A percentile compares a stretch with the other conserved stretches of the same genome.
phyloP scores from a whole-genome alignment of 2,113 vertebrate genomes.

The Canis aureus region DNA sequence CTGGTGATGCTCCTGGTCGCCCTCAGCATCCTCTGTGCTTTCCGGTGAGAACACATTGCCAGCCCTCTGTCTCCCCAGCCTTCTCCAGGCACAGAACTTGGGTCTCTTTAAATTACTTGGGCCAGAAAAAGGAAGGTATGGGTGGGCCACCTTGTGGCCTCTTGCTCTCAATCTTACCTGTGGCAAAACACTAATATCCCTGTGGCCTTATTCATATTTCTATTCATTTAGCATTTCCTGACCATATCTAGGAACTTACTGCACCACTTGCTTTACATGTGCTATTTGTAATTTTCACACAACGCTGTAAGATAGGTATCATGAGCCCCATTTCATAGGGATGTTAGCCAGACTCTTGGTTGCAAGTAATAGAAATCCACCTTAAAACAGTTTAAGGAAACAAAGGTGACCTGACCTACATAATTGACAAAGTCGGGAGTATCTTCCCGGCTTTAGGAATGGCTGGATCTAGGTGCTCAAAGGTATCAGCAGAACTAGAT shows the following conservation, averaged over 20 bases:
- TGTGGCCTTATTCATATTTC: not conserved
- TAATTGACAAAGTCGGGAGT: not conserved
- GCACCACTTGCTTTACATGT: not conserved
- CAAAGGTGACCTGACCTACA: not conserved
- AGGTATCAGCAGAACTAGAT: not conserved
- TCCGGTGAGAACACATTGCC: constrained; percentile 89
- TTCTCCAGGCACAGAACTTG: not conserved
- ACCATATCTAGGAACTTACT: not conserved
- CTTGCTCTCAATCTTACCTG: not conserved
- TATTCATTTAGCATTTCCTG: not conserved
- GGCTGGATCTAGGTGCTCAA: not conserved
- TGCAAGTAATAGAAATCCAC: constrained; percentile 45
- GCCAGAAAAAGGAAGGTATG: not conserved
- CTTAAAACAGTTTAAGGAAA: not conserved
- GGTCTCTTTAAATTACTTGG: not conserved
- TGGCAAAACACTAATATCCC: not conserved
- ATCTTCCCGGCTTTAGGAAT: not conserved
- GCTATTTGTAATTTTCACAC: constrained; percentile 12
- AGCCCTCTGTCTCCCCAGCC: not conserved
- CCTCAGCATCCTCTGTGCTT: constrained; percentile 90
- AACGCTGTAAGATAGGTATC: not conserved
- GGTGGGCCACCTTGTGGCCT: not conserved
- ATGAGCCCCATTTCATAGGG: not conserved
- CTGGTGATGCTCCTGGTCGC: constrained; percentile 91
- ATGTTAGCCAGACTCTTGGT: not conserved